Conservation (phyloP, 2,888 invertebrate species). For the Napeogenes inachia region DNA sequence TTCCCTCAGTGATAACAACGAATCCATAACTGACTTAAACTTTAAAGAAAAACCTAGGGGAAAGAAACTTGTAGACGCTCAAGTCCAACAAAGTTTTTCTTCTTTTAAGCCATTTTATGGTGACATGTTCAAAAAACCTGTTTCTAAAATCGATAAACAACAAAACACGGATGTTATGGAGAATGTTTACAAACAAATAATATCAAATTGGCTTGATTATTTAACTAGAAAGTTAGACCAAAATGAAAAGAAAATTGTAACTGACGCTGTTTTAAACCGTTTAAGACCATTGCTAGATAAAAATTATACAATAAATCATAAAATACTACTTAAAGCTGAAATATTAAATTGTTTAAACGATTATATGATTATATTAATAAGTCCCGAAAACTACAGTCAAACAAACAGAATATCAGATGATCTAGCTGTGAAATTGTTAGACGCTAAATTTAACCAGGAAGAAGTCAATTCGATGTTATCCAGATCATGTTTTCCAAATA, state of each 20-base stretch:
- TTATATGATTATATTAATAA: slow-evolving; percentile 28
- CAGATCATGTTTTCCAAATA: neutral
- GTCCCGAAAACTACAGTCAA: slow-evolving; percentile 3
- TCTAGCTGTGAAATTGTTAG: slow-evolving; percentile 14
- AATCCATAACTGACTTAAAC: too few relatives aligned
- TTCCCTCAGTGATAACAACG: too few relatives aligned
- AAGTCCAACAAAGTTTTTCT: slow-evolving; percentile 14
- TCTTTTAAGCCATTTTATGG: slow-evolving; percentile 9
- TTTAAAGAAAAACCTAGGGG: neutral
- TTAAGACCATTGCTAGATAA: slow-evolving; percentile 27
- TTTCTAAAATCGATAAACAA: neutral
- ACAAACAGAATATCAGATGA: slow-evolving; percentile 13
- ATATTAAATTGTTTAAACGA: slow-evolving; percentile 38
- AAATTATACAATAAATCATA: slow-evolving; percentile 30
- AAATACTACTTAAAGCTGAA: slow-evolving; percentile 37
- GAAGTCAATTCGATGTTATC: slow-evolving; percentile 4
- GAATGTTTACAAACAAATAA: slow-evolving; percentile 22
- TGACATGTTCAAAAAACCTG: neutral
- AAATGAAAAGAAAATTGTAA: slow-evolving; percentile 23
- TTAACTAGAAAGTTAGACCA: slow-evolving; percentile 23
- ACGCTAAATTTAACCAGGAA: slow-evolving; percentile 9
- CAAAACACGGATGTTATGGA: slow-evolving; percentile 6
- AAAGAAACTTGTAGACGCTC: slow-evolving; percentile 9
- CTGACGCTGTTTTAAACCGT: slow-evolving; percentile 26
- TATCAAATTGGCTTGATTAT: slow-evolving; percentile 32